Evolutionary conservation across 2,888 invertebrate genomes (phyloP).

Genomic region (Megastigmus dorsalis): DNA sequence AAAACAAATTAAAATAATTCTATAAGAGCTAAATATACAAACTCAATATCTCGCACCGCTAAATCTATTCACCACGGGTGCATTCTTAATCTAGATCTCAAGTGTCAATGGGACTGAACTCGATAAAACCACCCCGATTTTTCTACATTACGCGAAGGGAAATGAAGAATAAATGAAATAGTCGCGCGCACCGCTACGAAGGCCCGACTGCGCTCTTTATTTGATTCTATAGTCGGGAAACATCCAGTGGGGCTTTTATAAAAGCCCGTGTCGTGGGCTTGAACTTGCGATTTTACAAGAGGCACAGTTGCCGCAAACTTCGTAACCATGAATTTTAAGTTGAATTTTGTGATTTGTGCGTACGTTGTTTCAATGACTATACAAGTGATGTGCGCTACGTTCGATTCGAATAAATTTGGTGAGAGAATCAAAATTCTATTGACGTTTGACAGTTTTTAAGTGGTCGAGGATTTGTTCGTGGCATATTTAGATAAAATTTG

Average conservation of each 20-base stretch:
- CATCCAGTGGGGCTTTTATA: conserved; percentile 17
- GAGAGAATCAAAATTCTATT: neutral
- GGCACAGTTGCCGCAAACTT: neutral
- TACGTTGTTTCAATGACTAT: neutral
- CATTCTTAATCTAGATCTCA: conserved; percentile 15
- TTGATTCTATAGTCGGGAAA: neutral
- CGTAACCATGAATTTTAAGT: conserved; percentile 6
- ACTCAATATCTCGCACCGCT: no score
- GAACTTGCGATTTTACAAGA: neutral
- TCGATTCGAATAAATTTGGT: conserved; percentile 18
- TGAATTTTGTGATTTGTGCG: neutral
- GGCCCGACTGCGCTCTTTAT: conserved; percentile 1
- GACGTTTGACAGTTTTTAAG: neutral
- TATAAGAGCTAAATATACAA: no score
- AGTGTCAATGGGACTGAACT: conserved; percentile 19
- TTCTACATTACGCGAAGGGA: conserved; percentile 11
- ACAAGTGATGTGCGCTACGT: neutral
- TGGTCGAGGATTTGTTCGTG: no score
- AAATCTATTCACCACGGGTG: no score
- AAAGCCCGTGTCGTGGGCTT: neutral
- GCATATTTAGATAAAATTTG: no score
- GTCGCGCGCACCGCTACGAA: neutral
- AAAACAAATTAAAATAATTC: no score
- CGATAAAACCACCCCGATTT: conserved; percentile 15
- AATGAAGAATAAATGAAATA: conserved; percentile 27